Evolutionary conservation across 2,888 invertebrate species (phyloP), one percentile per base, ranked within the genome.

Genomic region (Argyresthia goedartella): DNA sequence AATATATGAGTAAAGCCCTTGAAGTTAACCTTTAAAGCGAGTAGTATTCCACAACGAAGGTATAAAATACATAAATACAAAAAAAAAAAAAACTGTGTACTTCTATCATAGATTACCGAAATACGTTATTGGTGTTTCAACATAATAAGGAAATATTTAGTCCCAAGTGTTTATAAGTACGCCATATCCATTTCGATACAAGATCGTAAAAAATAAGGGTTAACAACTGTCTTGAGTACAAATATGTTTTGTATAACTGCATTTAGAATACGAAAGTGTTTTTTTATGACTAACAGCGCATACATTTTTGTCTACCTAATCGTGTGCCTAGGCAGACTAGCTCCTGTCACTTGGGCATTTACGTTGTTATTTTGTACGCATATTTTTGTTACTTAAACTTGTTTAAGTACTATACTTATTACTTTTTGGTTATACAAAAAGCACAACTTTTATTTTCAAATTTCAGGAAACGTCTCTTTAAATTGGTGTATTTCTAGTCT

Each of bases 401-500:
- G 11, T 49, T 10, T 39, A n/a, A 34, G 16, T 47, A 8, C 33
- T 10, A 47, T 11, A 6, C 10, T 47, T 3, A 25, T 34, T 16
- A 15, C 36, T 14, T 36, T 7, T 33, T 33, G 25, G 10, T 15
- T 14, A 15, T 44, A 44, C 15, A 25, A 25, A 25, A 25, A 25
- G 25, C 2, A 25, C 25, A 25, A 25, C 3, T 44, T 44, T 15
- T 44, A 44, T 15, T 44, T 14, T 15, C 13, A 44, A 44, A 44
- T 44, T 15, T 13, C 10, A 10, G 14, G 10, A 33, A 6, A 35
- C n/a, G 4, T n/a, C 56, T 57, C 57, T 63, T 66, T 63, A 64
- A 73, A 82, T 82, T 78, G 80, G 81, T 81, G 79, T 77, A 76
- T 71, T 84, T 82, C 82, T 82, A 82, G 80, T 81, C 81, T 79